Evolutionary conservation across 2,113 vertebrate species (phyloP), one percentile per base, ranked within the genome.

Genomic region (Ceyx cyanopectus): DNA sequence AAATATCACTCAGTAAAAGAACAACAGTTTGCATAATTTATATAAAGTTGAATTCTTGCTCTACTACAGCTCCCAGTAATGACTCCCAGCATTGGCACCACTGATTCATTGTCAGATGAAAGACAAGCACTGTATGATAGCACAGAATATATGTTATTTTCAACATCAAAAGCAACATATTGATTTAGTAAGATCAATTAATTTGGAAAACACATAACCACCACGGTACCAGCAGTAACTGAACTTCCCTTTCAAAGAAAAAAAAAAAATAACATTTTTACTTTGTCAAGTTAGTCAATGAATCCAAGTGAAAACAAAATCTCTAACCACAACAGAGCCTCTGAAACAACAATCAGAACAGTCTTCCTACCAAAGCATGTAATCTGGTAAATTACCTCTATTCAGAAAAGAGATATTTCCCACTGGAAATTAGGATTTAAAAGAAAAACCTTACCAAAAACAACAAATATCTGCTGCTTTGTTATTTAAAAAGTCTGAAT

Each of bases 341-440:
- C 48, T 74, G 37, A 70, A 22, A 43, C 0, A 1, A 60, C 26
- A 12, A 48, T 70, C 61, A 75, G 48, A 63, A 70, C 7, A 40
- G 10, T 1, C 9, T 54, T 5, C 13, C 7, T 12, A 8, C 8
- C 12, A 12, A 29, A 37, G 15, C 10, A 2, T 29, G 10, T 16
- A 70, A 72, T 41, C 60, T 3, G 2, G 56, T 51, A 58, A 88
- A 72, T 6, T n/a, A 53, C 5, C 2, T 79, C 7, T 80, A 57
- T 30, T 32, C 60, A 69, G 14, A 46, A 89, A 85, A 67, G 3
- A 87, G 15, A 32, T 26, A 67, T 23, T 65, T 78, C 13, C 82
- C 15, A 56, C 5, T 29, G 24, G 68, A 85, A 85, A 40, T 37
- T 21, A 48, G 15, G 16, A 80, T 40, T 48, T 3, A 29, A 26